These are phyloP conservation scores for Neofelis nebulosa DNA, from an alignment of 2,113 vertebrate species.

Conservation along the genomic window DNA sequence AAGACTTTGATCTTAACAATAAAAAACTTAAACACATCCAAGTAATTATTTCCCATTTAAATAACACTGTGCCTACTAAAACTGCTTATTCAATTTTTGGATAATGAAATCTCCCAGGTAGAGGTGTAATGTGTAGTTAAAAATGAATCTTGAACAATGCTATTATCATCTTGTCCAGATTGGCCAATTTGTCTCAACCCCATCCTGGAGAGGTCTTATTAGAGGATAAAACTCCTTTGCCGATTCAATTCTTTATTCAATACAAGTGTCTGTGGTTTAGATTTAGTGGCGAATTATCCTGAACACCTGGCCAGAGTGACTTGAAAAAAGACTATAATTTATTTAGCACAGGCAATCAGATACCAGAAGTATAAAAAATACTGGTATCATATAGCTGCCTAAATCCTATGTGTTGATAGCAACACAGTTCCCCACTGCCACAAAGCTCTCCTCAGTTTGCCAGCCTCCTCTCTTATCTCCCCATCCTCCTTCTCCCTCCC, in stretches of 20 bases:
- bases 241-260: constrained; percentile 36
- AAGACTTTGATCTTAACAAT: constrained; percentile 24
- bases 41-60: constrained; percentile 45
- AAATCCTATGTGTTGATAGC: not conserved
- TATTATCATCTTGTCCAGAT: constrained; percentile 28
- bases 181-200: constrained; percentile 31
- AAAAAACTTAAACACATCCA: constrained; percentile 11
- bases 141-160: constrained; percentile 42
- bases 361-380: not conserved
- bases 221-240: constrained; percentile 18
- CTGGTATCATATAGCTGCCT: not conserved
- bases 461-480: not conserved
- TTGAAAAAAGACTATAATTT: constrained; percentile 30
- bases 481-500: not conserved
- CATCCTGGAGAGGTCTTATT: constrained; percentile 37
- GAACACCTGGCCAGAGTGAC: constrained; percentile 44
- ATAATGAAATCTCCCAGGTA: constrained; percentile 42
- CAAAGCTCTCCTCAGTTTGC: not conserved
- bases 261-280: not conserved
- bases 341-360: not conserved
- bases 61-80: not conserved
- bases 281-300: constrained; percentile 49
- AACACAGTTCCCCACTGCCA: not conserved
- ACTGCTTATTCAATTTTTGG: constrained; percentile 14
- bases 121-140: not conserved